Evolutionary conservation across 2,113 vertebrate species (phyloP), one percentile per base, ranked within the genome.

Genomic region (Gobio gobio): DNA sequence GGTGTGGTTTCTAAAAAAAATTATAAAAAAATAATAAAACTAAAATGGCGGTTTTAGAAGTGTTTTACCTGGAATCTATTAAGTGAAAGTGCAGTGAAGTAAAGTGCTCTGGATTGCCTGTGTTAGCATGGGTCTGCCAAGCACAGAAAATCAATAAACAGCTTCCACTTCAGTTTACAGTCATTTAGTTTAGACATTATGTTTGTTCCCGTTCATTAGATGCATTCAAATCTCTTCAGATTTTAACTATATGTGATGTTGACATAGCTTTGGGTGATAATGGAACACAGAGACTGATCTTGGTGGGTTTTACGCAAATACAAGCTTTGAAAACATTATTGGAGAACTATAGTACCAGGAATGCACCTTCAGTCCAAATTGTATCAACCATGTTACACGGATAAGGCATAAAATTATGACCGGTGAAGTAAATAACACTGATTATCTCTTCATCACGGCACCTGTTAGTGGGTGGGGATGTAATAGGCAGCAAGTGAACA

Each of bases 61-160:
- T 51, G 26, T 18, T 81, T 20, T 68, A 81, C 58, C 58, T 26
- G 18, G 10, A 64, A 81, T 49, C 40, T 64, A 26, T 81, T 51
- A 81, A 12, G 47, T 51, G 45, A 81, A 81, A n/a, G 10, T 68
- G 26, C 26, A 68, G 47, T 43, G 56, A 59, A 81, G 45, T 36
- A 51, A 33, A 81, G 61, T 49, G 26, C 63, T 20, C 16, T 81
- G 78, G 6, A 66, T 66, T 81, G 43, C 78, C 24, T 66, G 61
- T 33, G 45, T 49, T 49, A 47, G 43, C 78, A 0, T 49, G 26
- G 61, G 61, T 81, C 45, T 68, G 61, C 18, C 61, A 66, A 54
- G 79, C 61, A 49, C 61, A 81, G 79, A 68, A 81, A 81, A 76
- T 81, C 79, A 68, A 81, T 81, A 81, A 81, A 81, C 61, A 51